Percentiles rank a stretch among this genome's conserved stretches.
Evolutionary conservation across 2,113 vertebrate species (phyloP).

Genomic region (Caloenas nicobarica): DNA sequence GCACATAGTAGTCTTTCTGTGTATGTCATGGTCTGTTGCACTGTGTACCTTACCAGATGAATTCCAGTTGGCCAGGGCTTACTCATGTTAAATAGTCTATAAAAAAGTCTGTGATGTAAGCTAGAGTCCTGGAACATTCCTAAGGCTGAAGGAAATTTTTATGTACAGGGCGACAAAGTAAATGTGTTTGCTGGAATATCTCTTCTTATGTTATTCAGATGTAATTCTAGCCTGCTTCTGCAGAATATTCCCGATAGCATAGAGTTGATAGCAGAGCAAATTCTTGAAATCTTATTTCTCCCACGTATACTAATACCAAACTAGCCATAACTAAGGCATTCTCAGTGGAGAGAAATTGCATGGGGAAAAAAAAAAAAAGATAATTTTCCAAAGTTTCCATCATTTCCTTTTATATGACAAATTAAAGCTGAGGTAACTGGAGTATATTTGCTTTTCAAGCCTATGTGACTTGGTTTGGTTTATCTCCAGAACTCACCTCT

Average conservation of each 20-base stretch:
- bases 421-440: not conserved
- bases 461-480: not conserved
- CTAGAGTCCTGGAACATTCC: not conserved
- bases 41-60: not conserved
- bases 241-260: not conserved
- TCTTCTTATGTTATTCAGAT: not conserved
- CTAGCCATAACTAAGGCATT: not conserved
- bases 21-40: not conserved
- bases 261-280: not conserved
- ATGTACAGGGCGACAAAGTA: not conserved
- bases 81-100: not conserved
- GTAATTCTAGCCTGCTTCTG: not conserved
- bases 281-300: not conserved
- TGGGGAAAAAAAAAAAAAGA: not conserved
- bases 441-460: not conserved
- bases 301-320: not conserved
- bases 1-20: not conserved
- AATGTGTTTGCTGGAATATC: not conserved
- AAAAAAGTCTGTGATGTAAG: not conserved
- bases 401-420: not conserved
- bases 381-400: not conserved
- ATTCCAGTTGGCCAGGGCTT: not conserved
- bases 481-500: not conserved
- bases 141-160: not conserved
- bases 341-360: not conserved